Evolutionary conservation across 2,888 invertebrate genomes (phyloP), one percentile per base, ranked within the genome.

Genomic region (Strigamia crassipes): DNA sequence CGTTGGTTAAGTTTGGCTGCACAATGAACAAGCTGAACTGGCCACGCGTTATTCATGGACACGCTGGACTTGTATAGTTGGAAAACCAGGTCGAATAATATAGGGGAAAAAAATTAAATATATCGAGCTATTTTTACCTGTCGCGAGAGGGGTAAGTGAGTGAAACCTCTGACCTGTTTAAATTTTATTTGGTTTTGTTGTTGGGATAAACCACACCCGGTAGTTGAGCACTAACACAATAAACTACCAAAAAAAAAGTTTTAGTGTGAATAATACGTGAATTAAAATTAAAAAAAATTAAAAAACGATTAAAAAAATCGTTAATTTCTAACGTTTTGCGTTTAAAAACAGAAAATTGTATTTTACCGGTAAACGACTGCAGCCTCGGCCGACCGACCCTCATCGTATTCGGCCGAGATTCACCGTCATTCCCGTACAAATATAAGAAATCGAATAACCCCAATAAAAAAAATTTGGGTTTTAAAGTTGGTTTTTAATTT

Each of bases 1-100:
- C 73, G 73, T 73, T 73, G 73, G 73, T 73, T 31, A 73, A 73
- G 73, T 73, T 56, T 73, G 51, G 51, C 15, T 51, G 18, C 18
- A 18, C 51, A 51, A 18, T 51, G 51, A 12, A 51, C 51, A 6
- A 6, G 38, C n/a, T 6, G 6, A 38, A 38, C 38, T 38, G 38
- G 38, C 38, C 56, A 56, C 56, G 18, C 9, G 51, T n/a, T n/a
- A 6, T n/a, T 51, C 6, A 13, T n/a, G 51, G n/a, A 51, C 13
- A n/a, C n/a, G 51, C 42, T 5, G 56, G 9, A 56, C 18, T 18
- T n/a, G 15, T 2, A 56, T 5, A 21, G n/a, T 56, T n/a, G 56
- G 4, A 15, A 56, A 56, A 56, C 13, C 27, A 27, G 73, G 73
- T 73, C 73, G 31, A 5, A 27, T 15, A 9, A 21, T n/a, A n/a